Conservation (phyloP, 2,797 vertebrate genomes). For the Rhabdophis nuchalis region DNA sequence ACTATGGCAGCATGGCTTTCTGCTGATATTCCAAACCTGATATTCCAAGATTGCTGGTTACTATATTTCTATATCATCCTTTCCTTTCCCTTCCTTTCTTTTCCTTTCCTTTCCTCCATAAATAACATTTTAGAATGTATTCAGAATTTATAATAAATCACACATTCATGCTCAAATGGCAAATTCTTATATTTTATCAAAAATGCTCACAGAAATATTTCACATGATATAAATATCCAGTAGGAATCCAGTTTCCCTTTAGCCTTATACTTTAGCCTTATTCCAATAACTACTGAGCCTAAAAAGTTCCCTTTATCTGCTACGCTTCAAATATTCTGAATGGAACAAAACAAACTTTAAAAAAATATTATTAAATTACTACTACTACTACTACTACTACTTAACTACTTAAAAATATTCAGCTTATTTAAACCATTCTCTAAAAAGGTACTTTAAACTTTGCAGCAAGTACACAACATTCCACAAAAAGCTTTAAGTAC, state of each 20-base stretch:
- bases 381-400: no score
- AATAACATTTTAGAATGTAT: background rate
- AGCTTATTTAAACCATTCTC: background rate
- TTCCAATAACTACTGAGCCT: background rate
- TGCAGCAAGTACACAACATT: background rate
- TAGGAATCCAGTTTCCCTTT: background rate
- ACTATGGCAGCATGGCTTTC: background rate
- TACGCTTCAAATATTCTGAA: background rate
- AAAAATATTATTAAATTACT: background rate
- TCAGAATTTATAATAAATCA: background rate
- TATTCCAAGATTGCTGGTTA: background rate
- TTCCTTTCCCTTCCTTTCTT: background rate
- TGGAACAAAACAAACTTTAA: background rate
- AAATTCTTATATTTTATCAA: background rate
- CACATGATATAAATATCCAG: background rate
- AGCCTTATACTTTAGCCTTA: background rate
- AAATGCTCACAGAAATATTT: background rate
- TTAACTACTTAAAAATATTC: background rate
- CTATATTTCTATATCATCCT: background rate
- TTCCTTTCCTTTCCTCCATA: background rate
- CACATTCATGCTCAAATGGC: background rate
- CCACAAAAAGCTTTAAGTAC: background rate
- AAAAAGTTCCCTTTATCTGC: background rate
- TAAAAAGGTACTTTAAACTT: background rate
- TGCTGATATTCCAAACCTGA: background rate